Percentiles rank a stretch among this genome's conserved stretches.
Evolutionary conservation across 2,797 vertebrate species (phyloP).

Genomic region (Coregonus suidteri): DNA sequence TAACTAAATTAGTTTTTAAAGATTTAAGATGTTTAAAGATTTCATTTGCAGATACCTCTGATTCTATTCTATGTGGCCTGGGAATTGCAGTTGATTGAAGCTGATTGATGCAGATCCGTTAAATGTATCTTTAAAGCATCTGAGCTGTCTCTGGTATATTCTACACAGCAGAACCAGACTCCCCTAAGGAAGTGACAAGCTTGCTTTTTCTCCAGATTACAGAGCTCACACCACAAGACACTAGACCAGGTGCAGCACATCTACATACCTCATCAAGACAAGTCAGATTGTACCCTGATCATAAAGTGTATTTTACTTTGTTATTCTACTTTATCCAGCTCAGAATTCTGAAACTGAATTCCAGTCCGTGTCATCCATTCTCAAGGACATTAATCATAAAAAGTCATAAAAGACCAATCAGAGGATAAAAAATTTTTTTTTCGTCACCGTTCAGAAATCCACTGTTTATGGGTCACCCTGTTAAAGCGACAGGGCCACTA

Average conservation of each 20-base stretch:
- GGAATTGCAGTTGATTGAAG: slow-evolving; percentile 69
- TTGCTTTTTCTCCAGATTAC: slow-evolving; percentile 14
- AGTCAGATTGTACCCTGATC: slow-evolving; percentile 17
- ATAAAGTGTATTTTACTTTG: slow-evolving; percentile 22
- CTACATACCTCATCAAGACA: slow-evolving; percentile 31
- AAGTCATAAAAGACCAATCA: not conserved
- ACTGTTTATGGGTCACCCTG: slow-evolving; percentile 72
- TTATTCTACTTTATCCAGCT: not conserved
- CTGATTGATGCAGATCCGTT: slow-evolving; percentile 63
- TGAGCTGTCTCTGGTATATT: slow-evolving; percentile 38
- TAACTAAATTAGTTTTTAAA: slow-evolving; percentile 91
- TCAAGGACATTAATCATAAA: slow-evolving; percentile 59
- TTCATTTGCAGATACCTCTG: slow-evolving; percentile 77
- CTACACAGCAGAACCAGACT: slow-evolving; percentile 46
- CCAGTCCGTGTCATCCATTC: slow-evolving; percentile 20
- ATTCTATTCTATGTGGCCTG: slow-evolving; percentile 69
- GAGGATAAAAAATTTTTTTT: slow-evolving; percentile 28
- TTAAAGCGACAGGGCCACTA: slow-evolving; percentile 72
- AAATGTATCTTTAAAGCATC: slow-evolving; percentile 48
- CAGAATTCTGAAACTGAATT: slow-evolving; percentile 37
- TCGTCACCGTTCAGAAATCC: slow-evolving; percentile 66
- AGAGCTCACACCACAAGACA: slow-evolving; percentile 33
- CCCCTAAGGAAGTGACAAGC: slow-evolving; percentile 35
- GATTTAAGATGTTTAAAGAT: slow-evolving; percentile 80
- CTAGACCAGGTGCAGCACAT: slow-evolving; percentile 11